Base-by-base conservation (phyloP, 2,113 vertebrate genomes). In the Nothobranchius furzeri region DNA sequence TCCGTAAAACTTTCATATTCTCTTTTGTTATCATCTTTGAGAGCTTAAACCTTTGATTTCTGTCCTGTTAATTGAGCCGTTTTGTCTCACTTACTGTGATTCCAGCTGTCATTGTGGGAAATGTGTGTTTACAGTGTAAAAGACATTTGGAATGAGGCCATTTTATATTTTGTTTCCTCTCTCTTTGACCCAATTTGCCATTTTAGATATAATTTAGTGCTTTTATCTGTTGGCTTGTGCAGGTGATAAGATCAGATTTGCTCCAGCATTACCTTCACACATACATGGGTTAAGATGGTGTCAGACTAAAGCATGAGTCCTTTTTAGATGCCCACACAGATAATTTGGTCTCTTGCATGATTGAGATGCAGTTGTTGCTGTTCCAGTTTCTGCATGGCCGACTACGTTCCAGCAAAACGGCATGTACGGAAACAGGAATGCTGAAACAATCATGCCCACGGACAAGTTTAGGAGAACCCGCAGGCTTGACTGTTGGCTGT, bases 61-160 rank as follows among this genome's bases (percentile, higher is more conserved):
- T 73, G 17, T 53, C 51, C 48, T 72, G 46, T 68, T 85, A 61
- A 64, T 48, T 71, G 64, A 65, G 51, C n/a, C 42, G 68, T 72
- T 50, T 61, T 42, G 35, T 36, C 43, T 12, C 6, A 12, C 47
- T 73, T 64, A 76, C 76, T 48, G 14, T 48, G 60, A 73, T 69
- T 63, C 49, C 47, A 20, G 49, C 57, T 50, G 55, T 13, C 9
- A 12, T 59, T 53, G 30, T 11, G n/a, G 30, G 47, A 70, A 55
- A 15, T n/a, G 64, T 57, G 63, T 51, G 20, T 49, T 13, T 47
- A 47, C 13, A 20, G 30, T 48, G 46, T 36, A 15, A 11, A 43
- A 46, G 12, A 14, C 37, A 54, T 20, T 30, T 30, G 17, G 36
- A 60, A n/a, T n/a, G 6, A 68, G 17, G 43, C 20, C 40, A 17